Conservation (phyloP, 1,140 invertebrate genomes). For the Psix sp. region DNA sequence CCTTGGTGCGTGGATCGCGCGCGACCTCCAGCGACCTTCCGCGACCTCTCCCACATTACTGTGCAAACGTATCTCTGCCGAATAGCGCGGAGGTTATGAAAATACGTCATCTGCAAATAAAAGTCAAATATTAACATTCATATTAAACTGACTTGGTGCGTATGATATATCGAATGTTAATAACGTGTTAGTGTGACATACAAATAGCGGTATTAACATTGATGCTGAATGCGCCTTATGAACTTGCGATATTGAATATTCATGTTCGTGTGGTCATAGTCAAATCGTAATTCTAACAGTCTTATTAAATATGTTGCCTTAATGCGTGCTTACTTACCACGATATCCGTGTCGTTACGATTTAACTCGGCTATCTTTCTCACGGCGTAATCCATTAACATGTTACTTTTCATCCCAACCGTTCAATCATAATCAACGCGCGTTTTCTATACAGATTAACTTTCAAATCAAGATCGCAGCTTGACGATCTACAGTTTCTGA, state of each 20-base stretch:
- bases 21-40: slow-evolving; percentile 62
- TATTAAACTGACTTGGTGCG: slow-evolving; percentile 26
- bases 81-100: slow-evolving; percentile 40
- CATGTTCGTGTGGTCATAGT: slow-evolving; percentile 25
- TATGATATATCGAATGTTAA: slow-evolving; percentile 42
- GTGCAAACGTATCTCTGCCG: slow-evolving; percentile 61
- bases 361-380: slow-evolving; percentile 21
- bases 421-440: slow-evolving; percentile 32
- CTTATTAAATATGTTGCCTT: slow-evolving; percentile 41
- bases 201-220: slow-evolving; percentile 42
- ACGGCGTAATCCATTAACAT: slow-evolving; percentile 42
- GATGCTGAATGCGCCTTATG: slow-evolving; percentile 27
- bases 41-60: slow-evolving; percentile 71
- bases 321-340: slow-evolving; percentile 6
- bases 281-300: slow-evolving; percentile 51
- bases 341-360: slow-evolving; percentile 31
- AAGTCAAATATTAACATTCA: slow-evolving; percentile 47
- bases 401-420: slow-evolving; percentile 39
- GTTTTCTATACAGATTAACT: slow-evolving; percentile 32
- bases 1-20: slow-evolving; percentile 64
- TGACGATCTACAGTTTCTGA: too few species aligned
- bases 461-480: slow-evolving; percentile 17
- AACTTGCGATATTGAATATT: slow-evolving; percentile 36
- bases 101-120: slow-evolving; percentile 40
- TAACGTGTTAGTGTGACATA: slow-evolving; percentile 26